A percentile compares a stretch with the other conserved stretches of the same genome.
phyloP scores from a whole-genome alignment of 2,113 vertebrate species.

The Bothrops jararaca region DNA sequence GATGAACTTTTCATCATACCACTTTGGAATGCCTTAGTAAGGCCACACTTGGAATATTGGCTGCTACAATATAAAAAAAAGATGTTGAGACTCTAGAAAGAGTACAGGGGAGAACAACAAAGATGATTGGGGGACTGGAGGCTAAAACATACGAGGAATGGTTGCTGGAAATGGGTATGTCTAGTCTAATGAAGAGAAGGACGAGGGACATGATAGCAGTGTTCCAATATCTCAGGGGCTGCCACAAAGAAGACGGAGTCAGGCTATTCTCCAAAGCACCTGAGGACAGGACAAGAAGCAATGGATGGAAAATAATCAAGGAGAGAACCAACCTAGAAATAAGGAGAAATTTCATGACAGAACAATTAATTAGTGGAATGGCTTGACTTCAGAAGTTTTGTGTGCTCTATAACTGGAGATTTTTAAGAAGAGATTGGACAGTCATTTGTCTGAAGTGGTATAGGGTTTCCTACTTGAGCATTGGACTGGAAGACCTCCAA shows the following conservation, averaged over 20 bases:
- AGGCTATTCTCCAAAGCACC: not conserved
- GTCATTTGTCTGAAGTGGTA: not conserved
- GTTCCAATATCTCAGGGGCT: not conserved
- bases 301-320: not conserved
- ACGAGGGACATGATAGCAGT: not conserved
- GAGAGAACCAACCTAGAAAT: not conserved
- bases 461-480: not conserved
- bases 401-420: not conserved
- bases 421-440: not conserved
- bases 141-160: not conserved
- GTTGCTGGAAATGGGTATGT: not conserved
- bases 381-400: not conserved
- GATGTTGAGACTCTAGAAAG: not conserved
- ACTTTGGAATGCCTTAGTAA: not conserved
- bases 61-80: not conserved
- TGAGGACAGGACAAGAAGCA: not conserved
- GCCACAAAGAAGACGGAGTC: not conserved
- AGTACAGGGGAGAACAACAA: not conserved
- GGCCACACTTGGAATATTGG: not conserved
- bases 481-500: not conserved
- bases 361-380: not conserved
- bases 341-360: not conserved
- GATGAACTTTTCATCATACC: not conserved
- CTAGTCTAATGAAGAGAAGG: not conserved
- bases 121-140: not conserved